A percentile compares a stretch with the other conserved stretches of the same genome.
Evolutionary conservation across 1,140 invertebrate genomes (phyloP).

Genomic region (Melanaphis sacchari): DNA sequence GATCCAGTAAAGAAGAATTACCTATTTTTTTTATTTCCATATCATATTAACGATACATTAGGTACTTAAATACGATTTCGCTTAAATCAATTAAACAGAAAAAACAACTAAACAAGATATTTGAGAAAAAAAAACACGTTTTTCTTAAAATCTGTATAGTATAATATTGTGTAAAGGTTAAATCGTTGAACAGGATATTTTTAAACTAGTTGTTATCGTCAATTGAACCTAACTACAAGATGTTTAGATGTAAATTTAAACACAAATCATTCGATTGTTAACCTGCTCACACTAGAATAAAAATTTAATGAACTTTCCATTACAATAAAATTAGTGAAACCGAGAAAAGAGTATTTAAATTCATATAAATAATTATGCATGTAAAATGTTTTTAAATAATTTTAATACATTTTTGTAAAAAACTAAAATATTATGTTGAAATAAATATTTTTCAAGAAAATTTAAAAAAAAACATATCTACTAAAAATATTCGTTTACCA

Average conservation of each 20-base stretch:
- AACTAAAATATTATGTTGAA: no score
- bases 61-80: background rate
- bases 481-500: background rate
- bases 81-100: background rate
- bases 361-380: background rate
- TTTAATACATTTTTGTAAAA: background rate
- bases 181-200: constrained; percentile 5
- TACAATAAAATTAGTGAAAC: constrained; percentile 29
- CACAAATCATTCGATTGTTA: constrained; percentile 3
- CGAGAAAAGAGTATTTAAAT: background rate
- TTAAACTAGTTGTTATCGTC: constrained; percentile 5
- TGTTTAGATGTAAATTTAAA: background rate
- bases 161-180: background rate
- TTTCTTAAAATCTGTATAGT: background rate
- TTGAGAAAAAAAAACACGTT: constrained; percentile 11
- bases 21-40: background rate
- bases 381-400: background rate
- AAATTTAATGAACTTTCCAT: constrained; percentile 2
- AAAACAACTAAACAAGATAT: background rate
- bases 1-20: background rate
- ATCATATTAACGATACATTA: constrained; percentile 7
- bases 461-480: no score
- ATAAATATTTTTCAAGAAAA: no score
- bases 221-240: background rate
- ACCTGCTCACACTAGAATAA: background rate